Conservation (phyloP, 2,888 invertebrate genomes). For the Apamea crenata region DNA sequence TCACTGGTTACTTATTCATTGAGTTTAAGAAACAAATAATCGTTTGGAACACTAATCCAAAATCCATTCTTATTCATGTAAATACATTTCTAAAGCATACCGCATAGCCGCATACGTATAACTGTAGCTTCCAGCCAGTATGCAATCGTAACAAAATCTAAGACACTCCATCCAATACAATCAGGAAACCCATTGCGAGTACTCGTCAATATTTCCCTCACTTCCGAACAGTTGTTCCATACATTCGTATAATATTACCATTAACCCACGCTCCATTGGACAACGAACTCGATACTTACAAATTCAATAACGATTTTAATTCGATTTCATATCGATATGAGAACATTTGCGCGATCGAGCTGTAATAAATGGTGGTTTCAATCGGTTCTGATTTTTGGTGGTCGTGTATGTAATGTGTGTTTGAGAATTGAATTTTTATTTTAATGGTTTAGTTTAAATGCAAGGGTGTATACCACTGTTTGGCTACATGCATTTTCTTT, state of each 20-base stretch:
- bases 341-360: constrained; percentile 71
- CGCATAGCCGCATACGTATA: neutral
- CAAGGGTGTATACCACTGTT: neutral
- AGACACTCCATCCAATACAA: constrained; percentile 48
- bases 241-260: constrained; percentile 79
- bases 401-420: constrained; percentile 55
- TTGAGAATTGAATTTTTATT: constrained; percentile 59
- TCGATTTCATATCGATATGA: constrained; percentile 81
- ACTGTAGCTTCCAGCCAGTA: neutral
- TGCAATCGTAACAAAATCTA: constrained; percentile 7
- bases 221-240: constrained; percentile 76
- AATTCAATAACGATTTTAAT: constrained; percentile 82
- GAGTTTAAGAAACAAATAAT: neutral
- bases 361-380: constrained; percentile 70
- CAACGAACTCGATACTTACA: constrained; percentile 72
- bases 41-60: neutral
- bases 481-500: rapidly evolving
- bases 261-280: constrained; percentile 76
- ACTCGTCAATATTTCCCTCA: constrained; percentile 58
- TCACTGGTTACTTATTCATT: neutral
- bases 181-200: constrained; percentile 47
- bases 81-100: neutral
- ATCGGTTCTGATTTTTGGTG: constrained; percentile 69
- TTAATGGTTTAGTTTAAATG: constrained; percentile 33
- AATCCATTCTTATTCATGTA: neutral